Base-by-base conservation (phyloP, 2,797 vertebrate genomes). In the Microctenopoma lineatum region DNA sequence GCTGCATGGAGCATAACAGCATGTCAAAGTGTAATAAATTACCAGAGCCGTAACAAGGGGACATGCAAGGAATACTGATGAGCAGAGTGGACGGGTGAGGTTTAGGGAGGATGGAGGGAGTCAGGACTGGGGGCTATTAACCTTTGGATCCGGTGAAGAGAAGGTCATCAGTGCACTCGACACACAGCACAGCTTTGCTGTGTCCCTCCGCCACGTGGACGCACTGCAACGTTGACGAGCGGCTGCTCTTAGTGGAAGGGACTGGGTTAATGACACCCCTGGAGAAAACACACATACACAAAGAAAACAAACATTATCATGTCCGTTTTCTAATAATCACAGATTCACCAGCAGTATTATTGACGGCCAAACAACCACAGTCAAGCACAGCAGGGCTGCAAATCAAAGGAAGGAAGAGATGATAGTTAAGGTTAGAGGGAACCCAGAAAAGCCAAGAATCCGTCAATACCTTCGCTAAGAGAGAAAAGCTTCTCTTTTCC, bases 111-210 rank as follows among this genome's bases (percentile, higher is more conserved):
- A 45, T 0, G 32, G 45, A 25, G 14, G 32, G 63, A 68, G 18
- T 4, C 21, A 54, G 34, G 42, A 72, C 1, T 46, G 56, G 56
- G 18, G 51, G 41, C 56, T 39, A 57, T 42, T 53, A 76, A 98
- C 98, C 98, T 98, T 99, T 99, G 64, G 98, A 98, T 89, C 98
- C 98, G 9, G 98, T 99, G 93, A 99, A 99, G 59, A 99, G 96
- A 48, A 99, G 97, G 87, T 99, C 98, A 10, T 99, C 96, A 0
- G 98, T 99, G 83, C 95, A 95, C 90, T 99, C 98, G 7, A 98
- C 94, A 54, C 97, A 98, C 26, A 99, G 95, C 16, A 99, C 96
- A n/a, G 97, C 97, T 83, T 99, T 99, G 10, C 91, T 95, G 75
- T 99, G 98, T 50, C 98, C 98, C 90, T 98, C 97, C 0, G 98